Evolutionary conservation across 2,888 invertebrate species (phyloP).

Genomic region (Lithophane ornitopus): DNA sequence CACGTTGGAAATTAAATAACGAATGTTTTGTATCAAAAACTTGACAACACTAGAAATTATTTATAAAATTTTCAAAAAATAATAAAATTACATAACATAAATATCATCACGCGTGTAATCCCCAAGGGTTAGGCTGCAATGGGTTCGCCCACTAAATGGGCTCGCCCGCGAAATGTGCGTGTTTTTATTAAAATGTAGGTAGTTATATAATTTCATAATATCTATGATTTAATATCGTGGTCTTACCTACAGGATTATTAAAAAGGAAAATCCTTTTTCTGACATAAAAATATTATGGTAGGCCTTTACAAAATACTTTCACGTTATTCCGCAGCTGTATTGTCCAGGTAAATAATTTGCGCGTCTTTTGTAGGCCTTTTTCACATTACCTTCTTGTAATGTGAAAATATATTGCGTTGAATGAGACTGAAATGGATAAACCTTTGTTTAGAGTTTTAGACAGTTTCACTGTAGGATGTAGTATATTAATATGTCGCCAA

Average conservation of each 20-base stretch:
- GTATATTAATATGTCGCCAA: too few relatives aligned
- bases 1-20: background rate
- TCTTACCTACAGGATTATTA: background rate
- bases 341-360: constrained; percentile 30
- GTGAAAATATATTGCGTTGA: constrained; percentile 3
- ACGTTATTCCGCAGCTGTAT: background rate
- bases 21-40: background rate
- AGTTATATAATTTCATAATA: background rate
- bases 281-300: background rate
- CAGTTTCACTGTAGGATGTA: background rate
- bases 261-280: constrained; percentile 12
- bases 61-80: background rate
- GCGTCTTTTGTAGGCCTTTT: constrained; percentile 17
- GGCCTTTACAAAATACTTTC: constrained; percentile 15
- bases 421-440: background rate
- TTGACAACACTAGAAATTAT: background rate
- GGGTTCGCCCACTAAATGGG: too few relatives aligned
- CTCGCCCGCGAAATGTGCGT: too few relatives aligned
- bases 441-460: background rate
- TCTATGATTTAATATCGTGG: constrained; percentile 11
- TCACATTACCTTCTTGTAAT: background rate
- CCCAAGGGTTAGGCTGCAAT: too few relatives aligned
- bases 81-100: too few relatives aligned
- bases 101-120: too few relatives aligned
- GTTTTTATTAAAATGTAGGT: background rate